Evolutionary conservation across 2,797 vertebrate genomes (phyloP).

Genomic region (Sus cebifrons): DNA sequence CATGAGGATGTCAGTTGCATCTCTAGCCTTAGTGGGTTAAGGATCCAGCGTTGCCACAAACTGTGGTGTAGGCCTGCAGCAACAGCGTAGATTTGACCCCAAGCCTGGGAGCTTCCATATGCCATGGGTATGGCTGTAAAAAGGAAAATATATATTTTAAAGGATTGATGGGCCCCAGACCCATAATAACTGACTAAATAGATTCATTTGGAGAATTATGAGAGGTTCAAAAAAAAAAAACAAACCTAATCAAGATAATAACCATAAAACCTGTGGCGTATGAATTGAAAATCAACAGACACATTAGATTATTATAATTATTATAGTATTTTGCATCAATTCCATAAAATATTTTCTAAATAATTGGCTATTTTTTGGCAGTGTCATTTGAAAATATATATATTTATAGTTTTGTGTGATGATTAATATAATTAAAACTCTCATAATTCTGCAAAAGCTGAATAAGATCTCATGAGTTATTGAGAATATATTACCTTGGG

Average conservation of each 20-base stretch:
- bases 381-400: not conserved
- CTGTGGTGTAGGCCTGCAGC: no score
- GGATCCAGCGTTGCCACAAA: no score
- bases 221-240: not conserved
- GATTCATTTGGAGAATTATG: no score
- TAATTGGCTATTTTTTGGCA: not conserved
- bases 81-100: no score
- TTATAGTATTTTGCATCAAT: not conserved
- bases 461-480: not conserved
- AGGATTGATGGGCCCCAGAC: no score
- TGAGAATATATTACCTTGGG: not conserved
- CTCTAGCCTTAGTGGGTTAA: no score
- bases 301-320: not conserved
- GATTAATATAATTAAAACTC: not conserved
- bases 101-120: no score
- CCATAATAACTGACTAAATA: no score
- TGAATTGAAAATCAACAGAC: not conserved
- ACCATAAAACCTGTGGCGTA: not conserved
- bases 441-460: not conserved
- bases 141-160: no score
- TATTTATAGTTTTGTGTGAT: not conserved
- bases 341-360: conserved; percentile 28
- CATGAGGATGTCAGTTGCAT: no score
- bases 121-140: no score
- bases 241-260: not conserved